Base-by-base conservation (phyloP, 2,113 vertebrate species). In the Zosterops borbonicus region DNA sequence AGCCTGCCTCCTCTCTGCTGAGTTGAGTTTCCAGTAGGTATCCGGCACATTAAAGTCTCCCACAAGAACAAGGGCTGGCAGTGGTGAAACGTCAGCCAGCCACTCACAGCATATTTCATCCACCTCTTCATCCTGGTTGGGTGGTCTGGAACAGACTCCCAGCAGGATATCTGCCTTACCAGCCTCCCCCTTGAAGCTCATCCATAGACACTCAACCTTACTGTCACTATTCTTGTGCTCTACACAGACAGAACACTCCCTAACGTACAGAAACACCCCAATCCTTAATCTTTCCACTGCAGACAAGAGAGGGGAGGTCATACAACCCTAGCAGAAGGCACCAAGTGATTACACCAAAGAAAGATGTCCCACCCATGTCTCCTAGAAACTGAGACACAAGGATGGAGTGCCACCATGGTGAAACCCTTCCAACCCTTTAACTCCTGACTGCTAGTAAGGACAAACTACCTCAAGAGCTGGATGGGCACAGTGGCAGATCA, bases 331-430 rank as follows among this genome's bases (percentile, higher is more conserved):
- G 64, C 95, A 95, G 85, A 75, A 93, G 88, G 90, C 83, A 89
- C 41, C 31, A 70, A 78, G 64, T 31, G 94, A 95, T 95, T 71
- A 84, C 44, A 90, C 47, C 64, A 77, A 95, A 86, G 62, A 71
- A 78, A 92, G 70, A 84, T 29, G 60, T 71, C 85, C 94, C 88
- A 82, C 85, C 90, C 93, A 80, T 52, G 42, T 76, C 74, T 91
- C 83, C 25, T 68, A 52, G 68, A 89, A 78, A 71, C 63, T 20
- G 76, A 90, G 63, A 64, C 52, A 31, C 33, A 6, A 25, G 67
- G 39, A 75, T 50, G 75, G 37, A 91, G 86, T 12, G 13, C 25
- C 28, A 67, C 60, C 33, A 27, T 11, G 33, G 70, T 27, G 44
- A 90, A 92, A 82, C 33, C 23, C 19, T 75, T 60, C 49, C 31